Conservation (phyloP, 2,797 vertebrate species). For the Enteromius afrohamiltoni region DNA sequence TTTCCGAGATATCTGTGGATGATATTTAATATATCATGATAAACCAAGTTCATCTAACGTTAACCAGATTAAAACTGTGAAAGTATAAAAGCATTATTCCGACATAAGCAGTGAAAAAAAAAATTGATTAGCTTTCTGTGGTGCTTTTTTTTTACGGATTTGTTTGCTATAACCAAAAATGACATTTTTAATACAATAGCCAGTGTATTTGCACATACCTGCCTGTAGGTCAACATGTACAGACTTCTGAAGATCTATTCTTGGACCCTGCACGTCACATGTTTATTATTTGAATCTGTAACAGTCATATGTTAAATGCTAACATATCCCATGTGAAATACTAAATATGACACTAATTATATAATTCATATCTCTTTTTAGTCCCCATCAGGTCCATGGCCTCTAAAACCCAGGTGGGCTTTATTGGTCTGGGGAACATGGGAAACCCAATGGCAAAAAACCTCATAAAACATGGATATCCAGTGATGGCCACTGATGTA, state of each 20-base stretch:
- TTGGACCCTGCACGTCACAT: neutral
- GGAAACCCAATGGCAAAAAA: conserved; percentile 99
- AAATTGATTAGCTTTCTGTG: neutral
- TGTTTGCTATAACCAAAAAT: no score
- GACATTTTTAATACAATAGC: neutral
- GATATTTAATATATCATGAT: neutral
- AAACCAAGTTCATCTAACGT: neutral
- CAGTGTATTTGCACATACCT: neutral
- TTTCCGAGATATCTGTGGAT: neutral
- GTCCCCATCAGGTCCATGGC: conserved; percentile 92
- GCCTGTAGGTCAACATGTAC: neutral
- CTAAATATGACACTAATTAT: neutral
- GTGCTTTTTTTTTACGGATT: neutral
- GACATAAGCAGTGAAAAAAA: neutral
- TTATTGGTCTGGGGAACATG: conserved; percentile 97
- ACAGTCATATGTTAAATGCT: neutral
- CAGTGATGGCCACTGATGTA: conserved; percentile 91
- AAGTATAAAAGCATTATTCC: neutral
- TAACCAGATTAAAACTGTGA: neutral
- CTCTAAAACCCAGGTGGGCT: conserved; percentile 96
- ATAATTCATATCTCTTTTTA: conserved; percentile 63
- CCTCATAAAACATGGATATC: conserved; percentile 94
- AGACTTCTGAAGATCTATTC: neutral
- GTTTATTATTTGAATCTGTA: neutral
- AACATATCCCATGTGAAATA: neutral